A percentile compares a stretch with the other conserved stretches of the same genome.
phyloP scores from a whole-genome alignment of 2,888 invertebrate genomes.

The Coleophora deauratella region DNA sequence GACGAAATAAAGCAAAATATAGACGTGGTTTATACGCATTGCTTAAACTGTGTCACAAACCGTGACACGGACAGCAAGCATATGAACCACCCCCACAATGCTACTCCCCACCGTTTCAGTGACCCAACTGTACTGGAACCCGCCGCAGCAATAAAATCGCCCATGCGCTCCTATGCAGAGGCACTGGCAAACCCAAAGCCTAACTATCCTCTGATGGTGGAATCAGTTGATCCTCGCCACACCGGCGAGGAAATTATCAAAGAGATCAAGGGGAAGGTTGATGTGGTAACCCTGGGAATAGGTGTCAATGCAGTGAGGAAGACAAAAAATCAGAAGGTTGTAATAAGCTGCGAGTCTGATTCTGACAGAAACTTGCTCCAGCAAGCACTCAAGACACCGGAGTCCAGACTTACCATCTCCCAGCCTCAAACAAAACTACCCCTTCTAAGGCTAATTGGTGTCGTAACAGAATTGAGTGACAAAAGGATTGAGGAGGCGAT shows the following conservation, averaged over 20 bases:
- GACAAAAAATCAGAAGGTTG: slow-evolving; percentile 6
- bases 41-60: no score
- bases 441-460: background rate
- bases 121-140: no score
- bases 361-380: background rate
- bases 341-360: slow-evolving; percentile 2
- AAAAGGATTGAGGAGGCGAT: background rate
- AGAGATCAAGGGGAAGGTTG: slow-evolving; percentile 1
- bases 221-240: background rate
- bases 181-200: background rate
- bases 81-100: no score
- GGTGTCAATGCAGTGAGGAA: slow-evolving; percentile 5
- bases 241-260: slow-evolving; percentile 3
- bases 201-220: slow-evolving; percentile 4
- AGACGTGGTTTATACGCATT: no score
- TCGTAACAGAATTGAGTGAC: background rate
- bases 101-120: no score
- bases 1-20: no score
- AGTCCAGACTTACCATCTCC: background rate
- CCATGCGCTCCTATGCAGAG: background rate
- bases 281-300: background rate
- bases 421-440: background rate
- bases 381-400: background rate
- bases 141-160: no score
- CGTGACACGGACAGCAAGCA: no score